These are phyloP conservation scores for Prunella fulvescens DNA, from an alignment of 2,113 vertebrate species.

Conservation along the genomic window DNA sequence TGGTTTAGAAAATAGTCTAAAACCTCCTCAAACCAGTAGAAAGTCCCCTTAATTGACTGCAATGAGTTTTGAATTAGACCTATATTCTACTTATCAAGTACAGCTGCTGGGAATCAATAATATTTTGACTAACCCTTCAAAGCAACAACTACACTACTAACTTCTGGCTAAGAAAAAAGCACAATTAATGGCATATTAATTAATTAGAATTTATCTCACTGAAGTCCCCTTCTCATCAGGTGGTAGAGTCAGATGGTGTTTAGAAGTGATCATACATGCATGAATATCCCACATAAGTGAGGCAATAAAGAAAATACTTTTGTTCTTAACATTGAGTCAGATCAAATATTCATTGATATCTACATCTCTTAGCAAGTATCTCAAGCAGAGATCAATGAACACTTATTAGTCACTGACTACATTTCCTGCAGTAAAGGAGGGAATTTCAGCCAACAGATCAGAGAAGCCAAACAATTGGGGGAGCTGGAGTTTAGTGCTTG, in stretches of 20 bases:
- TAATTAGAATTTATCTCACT: neutral
- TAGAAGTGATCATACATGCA: neutral
- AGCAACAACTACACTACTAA: neutral
- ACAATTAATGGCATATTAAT: neutral
- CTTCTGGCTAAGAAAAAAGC: neutral
- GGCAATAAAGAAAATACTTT: neutral
- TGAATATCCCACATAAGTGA: neutral
- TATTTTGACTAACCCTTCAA: constrained; percentile 40
- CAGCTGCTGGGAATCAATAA: constrained; percentile 29
- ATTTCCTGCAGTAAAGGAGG: neutral
- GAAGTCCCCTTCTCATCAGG: neutral
- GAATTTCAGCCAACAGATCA: neutral
- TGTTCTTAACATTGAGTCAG: constrained; percentile 19
- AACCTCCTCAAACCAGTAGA: neutral
- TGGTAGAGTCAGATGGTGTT: neutral
- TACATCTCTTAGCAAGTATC: constrained; percentile 18
- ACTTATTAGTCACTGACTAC: constrained; percentile 8
- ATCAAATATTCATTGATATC: constrained; percentile 43
- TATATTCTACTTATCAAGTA: constrained; percentile 6
- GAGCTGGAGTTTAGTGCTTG: neutral
- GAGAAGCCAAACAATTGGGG: neutral
- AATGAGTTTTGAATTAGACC: constrained; percentile 25
- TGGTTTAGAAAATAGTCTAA: neutral
- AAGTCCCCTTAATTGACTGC: constrained; percentile 29
- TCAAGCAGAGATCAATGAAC: constrained; percentile 33